Evolutionary conservation across 2,113 vertebrate species (phyloP).

Genomic region (Muntiacus muntjak): DNA sequence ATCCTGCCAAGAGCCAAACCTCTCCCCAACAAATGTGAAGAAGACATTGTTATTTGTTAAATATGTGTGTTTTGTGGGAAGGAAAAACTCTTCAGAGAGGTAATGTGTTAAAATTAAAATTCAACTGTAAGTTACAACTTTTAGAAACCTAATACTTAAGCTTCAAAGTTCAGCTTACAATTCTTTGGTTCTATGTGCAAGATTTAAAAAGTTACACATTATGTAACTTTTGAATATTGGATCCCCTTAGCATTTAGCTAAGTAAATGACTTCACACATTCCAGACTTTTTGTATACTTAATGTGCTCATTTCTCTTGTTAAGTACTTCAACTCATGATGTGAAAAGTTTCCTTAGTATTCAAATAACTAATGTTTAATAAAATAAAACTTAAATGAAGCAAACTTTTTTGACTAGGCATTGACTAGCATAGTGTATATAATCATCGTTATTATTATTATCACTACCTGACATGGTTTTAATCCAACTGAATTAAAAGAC

Average conservation of each 20-base stretch:
- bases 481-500: neutral
- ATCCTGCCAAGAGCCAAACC: neutral
- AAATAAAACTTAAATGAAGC: neutral
- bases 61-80: neutral
- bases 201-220: neutral
- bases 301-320: neutral
- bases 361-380: neutral
- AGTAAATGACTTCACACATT: neutral
- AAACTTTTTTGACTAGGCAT: neutral
- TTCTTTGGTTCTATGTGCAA: neutral
- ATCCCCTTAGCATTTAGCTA: neutral
- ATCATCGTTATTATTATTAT: neutral
- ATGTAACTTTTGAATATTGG: neutral
- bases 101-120: neutral
- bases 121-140: neutral
- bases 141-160: neutral
- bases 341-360: conserved; percentile 8
- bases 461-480: neutral
- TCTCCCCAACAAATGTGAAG: neutral
- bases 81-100: neutral
- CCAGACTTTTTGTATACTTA: neutral
- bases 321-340: neutral
- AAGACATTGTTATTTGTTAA: neutral
- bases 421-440: neutral
- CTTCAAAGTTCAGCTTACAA: neutral